A percentile compares a stretch with the other conserved stretches of the same genome.
Evolutionary conservation across 2,113 vertebrate genomes (phyloP).

Genomic region (Cololabis saira): DNA sequence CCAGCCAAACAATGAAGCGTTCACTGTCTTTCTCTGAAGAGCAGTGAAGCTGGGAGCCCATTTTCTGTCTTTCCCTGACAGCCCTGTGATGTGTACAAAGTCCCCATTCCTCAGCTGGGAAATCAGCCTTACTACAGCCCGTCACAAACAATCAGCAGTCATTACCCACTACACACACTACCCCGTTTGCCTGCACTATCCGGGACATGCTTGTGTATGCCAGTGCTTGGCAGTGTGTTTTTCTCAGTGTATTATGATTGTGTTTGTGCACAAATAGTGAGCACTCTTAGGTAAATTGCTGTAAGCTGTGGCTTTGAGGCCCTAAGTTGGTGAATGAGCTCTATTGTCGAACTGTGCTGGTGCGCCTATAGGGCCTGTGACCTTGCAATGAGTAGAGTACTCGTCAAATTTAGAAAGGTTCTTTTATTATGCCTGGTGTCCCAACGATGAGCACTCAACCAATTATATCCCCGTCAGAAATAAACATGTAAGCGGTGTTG

Average conservation of each 20-base stretch:
- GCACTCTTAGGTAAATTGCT: conserved; percentile 35
- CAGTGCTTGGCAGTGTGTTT: background rate
- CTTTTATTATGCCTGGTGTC: conserved; percentile 50
- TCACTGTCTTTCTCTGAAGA: conserved; percentile 65
- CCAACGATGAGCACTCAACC: conserved; percentile 53
- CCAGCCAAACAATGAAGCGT: conserved; percentile 52
- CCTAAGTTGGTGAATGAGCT: conserved; percentile 37
- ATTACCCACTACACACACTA: conserved; percentile 72
- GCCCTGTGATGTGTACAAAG: conserved; percentile 72
- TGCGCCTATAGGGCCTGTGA: conserved; percentile 34
- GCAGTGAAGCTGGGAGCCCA: conserved; percentile 65
- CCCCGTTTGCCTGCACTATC: conserved; percentile 68
- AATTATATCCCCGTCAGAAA: conserved; percentile 53
- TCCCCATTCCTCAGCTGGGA: conserved; percentile 74
- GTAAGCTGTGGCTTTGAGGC: conserved; percentile 37
- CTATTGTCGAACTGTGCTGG: conserved; percentile 32
- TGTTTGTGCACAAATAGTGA: conserved; percentile 41
- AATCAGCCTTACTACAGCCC: conserved; percentile 76
- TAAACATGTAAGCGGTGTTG: conserved; percentile 42
- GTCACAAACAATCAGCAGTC: conserved; percentile 79
- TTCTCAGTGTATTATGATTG: conserved; percentile 7
- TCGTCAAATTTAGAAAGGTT: conserved; percentile 53
- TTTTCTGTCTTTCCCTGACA: conserved; percentile 74
- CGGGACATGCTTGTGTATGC: conserved; percentile 13
- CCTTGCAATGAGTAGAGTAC: conserved; percentile 45